phyloP scores from a whole-genome alignment of 2,888 invertebrate genomes.

The Folsomia candida region DNA sequence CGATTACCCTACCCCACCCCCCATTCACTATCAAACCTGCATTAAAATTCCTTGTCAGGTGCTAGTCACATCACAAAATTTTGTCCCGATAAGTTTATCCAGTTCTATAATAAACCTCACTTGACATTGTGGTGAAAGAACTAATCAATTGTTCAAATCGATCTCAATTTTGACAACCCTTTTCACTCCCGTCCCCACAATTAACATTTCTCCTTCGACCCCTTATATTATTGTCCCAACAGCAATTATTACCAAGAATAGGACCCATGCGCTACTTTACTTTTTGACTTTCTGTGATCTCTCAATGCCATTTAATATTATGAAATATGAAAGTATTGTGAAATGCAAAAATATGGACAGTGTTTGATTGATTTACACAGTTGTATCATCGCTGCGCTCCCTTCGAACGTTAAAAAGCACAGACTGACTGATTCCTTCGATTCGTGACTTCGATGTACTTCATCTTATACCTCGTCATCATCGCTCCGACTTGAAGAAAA shows the following conservation, averaged over 20 bases:
- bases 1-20: background rate
- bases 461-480: background rate
- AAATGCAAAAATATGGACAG: slow-evolving; percentile 22
- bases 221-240: slow-evolving; percentile 9
- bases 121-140: background rate
- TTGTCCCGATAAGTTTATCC: no score
- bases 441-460: background rate
- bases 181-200: slow-evolving; percentile 12
- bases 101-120: background rate
- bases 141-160: background rate
- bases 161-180: no score
- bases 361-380: slow-evolving; percentile 47
- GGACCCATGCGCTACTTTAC: background rate
- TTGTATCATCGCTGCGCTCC: slow-evolving; percentile 35
- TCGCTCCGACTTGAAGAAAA: slow-evolving; percentile 1
- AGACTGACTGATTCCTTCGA: slow-evolving; percentile 1
- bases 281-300: slow-evolving; percentile 26
- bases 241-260: no score
- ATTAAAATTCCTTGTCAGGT: slow-evolving; percentile 30
- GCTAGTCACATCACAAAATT: background rate
- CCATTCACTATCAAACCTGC: slow-evolving; percentile 18
- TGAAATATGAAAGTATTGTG: slow-evolving; percentile 20
- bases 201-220: slow-evolving; percentile 12
- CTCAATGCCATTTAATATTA: slow-evolving; percentile 12
- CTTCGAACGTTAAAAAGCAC: slow-evolving; percentile 12